Evolutionary conservation across 1,140 invertebrate species (phyloP).

Genomic region (Drosophila sechellia): DNA sequence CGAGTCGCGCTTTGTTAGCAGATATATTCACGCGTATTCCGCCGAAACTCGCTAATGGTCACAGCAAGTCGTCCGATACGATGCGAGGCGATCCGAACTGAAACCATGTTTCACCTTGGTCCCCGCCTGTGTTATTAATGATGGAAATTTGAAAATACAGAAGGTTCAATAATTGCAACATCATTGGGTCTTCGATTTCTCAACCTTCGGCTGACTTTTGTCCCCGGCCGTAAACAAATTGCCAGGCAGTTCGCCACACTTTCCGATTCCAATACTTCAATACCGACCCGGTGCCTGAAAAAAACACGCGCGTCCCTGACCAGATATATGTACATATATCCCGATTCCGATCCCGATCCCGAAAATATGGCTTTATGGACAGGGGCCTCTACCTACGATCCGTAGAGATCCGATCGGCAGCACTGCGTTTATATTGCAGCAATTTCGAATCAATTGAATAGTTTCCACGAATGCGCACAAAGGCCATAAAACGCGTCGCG

Average conservation of each 20-base stretch:
- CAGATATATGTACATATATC: constrained; percentile 32
- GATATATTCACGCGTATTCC: constrained; percentile 83
- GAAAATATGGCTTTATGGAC: constrained; percentile 64
- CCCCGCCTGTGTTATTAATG: constrained; percentile 84
- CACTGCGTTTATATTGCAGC: constrained; percentile 81
- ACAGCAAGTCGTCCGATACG: constrained; percentile 57
- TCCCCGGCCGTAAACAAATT: constrained; percentile 70
- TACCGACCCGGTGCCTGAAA: background rate
- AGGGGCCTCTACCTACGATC: constrained; percentile 30
- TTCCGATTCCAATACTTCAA: background rate
- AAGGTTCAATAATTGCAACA: constrained; percentile 84
- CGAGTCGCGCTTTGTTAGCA: constrained; percentile 74
- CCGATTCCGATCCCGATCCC: background rate
- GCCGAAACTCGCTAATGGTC: constrained; percentile 84
- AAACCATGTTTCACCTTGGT: constrained; percentile 66
- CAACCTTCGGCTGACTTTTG: constrained; percentile 63
- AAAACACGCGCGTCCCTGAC: constrained; percentile 62
- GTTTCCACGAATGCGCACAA: constrained; percentile 67
- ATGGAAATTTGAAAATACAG: constrained; percentile 85
- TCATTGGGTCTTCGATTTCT: constrained; percentile 76
- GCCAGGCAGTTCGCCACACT: constrained; percentile 59
- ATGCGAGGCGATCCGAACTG: background rate
- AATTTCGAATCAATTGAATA: constrained; percentile 79
- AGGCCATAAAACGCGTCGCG: constrained; percentile 75
- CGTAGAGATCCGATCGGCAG: constrained; percentile 62